phyloP scores from a whole-genome alignment of 2,113 vertebrate genomes.

The Eclectus roratus region DNA sequence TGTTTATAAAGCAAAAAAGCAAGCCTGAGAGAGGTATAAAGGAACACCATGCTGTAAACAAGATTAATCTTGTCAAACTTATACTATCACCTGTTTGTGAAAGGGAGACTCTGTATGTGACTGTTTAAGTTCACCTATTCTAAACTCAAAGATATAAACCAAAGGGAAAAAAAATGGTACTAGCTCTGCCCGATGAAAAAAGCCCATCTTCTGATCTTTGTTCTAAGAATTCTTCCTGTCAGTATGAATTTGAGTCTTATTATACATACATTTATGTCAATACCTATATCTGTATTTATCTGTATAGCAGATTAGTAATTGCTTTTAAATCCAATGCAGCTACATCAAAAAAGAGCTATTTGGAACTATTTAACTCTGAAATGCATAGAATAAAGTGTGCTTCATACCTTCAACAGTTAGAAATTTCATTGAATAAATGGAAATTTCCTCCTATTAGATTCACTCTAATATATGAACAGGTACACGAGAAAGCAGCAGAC shows the following conservation, averaged over 20 bases:
- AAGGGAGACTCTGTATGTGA: not conserved
- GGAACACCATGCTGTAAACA: not conserved
- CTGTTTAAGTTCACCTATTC: not conserved
- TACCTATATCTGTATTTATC: not conserved
- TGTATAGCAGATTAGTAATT: not conserved
- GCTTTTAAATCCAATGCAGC: not conserved
- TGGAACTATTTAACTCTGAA: not conserved
- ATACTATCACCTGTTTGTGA: not conserved
- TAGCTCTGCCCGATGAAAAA: not conserved
- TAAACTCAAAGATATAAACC: not conserved
- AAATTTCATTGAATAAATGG: not conserved
- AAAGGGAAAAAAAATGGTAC: not conserved
- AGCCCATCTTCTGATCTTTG: not conserved
- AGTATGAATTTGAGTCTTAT: not conserved
- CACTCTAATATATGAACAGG: not conserved
- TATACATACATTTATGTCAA: not conserved
- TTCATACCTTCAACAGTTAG: not conserved
- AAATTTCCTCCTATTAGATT: not conserved
- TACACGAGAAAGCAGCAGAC: not conserved
- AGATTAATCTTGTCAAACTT: not conserved
- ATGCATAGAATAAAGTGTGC: not conserved
- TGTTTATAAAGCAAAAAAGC: not conserved
- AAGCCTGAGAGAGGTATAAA: not conserved
- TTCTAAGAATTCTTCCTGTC: not conserved
- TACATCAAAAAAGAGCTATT: not conserved